Base-by-base conservation (phyloP, 2,113 vertebrate genomes). In the Rhinopomastus cyanomelas region DNA sequence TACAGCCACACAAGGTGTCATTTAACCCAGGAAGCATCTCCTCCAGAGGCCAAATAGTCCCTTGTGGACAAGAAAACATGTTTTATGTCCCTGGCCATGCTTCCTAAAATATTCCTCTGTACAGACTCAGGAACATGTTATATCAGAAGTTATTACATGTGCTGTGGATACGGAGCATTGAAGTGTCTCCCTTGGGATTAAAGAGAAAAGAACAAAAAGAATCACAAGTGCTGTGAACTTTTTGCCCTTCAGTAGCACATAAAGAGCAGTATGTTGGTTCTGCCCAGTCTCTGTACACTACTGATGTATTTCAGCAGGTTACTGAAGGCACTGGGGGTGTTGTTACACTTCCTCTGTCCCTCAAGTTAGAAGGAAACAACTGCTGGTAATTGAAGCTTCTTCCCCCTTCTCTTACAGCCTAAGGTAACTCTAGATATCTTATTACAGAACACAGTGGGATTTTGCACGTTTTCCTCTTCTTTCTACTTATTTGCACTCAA, bases 71-170 rank as follows among this genome's bases (percentile, higher is more conserved):
- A 75, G 60, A 84, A 74, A 90, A 66, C 48, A 30, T 0, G 3
- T 82, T 34, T 19, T 48, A 55, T 68, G 87, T 89, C 49, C 57
- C 75, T 64, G 66, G 49, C 30, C 85, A 77, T 59, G 36, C 46
- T 26, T 93, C 81, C 90, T 87, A 69, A 94, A 95, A 85, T 83
- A 87, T 16, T 95, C 84, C 94, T 84, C 65, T 3, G 11, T 5
- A 34, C 21, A 49, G 68, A 73, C 39, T 73, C 59, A 57, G 55
- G 73, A 86, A 84, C 29, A 23, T 11, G 32, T 90, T 27, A 37
- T 26, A 64, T 77, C 75, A 55, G 81, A 85, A 96, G 81, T 91
- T 84, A 90, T 73, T 89, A 77, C 18, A 72, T 29, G 57, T 11
- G 12, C 65, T 87, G 72, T 78, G 53, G 59, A 55, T 42, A 69